Conservation (phyloP, 2,888 invertebrate genomes). For the Phengaris arion region DNA sequence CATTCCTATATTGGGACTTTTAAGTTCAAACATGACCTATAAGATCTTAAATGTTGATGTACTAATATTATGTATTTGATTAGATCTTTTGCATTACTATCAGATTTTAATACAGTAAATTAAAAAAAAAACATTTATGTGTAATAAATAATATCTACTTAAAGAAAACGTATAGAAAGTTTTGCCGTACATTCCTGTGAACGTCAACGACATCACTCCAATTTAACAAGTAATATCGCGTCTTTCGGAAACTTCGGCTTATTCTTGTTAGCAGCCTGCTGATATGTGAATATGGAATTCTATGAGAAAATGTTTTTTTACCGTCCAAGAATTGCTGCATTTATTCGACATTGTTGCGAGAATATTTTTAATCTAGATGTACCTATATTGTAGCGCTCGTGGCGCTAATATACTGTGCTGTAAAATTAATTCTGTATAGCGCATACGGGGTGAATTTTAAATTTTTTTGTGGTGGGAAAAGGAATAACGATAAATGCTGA, state of each 20-base stretch:
- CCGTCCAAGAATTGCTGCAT: not conserved
- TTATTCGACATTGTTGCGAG: not conserved
- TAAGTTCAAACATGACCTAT: not conserved
- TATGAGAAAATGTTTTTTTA: not conserved
- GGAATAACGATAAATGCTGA: too few species aligned
- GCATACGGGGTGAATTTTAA: too few species aligned
- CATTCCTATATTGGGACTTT: not conserved
- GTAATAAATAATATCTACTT: too few species aligned
- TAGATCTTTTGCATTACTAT: too few species aligned
- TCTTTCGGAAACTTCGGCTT: conserved; percentile 5
- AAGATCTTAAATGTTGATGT: not conserved
- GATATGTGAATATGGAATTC: conserved; percentile 6
- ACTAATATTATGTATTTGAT: not conserved
- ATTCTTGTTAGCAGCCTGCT: conserved; percentile 17
- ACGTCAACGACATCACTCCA: conserved; percentile 10
- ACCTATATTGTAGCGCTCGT: too few species aligned
- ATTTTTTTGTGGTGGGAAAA: too few species aligned
- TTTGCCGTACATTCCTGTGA: not conserved
- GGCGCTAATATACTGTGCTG: too few species aligned
- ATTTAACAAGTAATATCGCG: conserved; percentile 21
- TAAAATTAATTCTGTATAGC: too few species aligned
- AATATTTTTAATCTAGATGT: not conserved
- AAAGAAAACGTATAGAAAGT: conserved; percentile 1
- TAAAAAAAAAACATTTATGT: not conserved
- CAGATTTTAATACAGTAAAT: not conserved